A percentile compares a stretch with the other conserved stretches of the same genome.
Conservation (phyloP, 2,797 vertebrate species). For the Melanotaenia trifasciata region DNA sequence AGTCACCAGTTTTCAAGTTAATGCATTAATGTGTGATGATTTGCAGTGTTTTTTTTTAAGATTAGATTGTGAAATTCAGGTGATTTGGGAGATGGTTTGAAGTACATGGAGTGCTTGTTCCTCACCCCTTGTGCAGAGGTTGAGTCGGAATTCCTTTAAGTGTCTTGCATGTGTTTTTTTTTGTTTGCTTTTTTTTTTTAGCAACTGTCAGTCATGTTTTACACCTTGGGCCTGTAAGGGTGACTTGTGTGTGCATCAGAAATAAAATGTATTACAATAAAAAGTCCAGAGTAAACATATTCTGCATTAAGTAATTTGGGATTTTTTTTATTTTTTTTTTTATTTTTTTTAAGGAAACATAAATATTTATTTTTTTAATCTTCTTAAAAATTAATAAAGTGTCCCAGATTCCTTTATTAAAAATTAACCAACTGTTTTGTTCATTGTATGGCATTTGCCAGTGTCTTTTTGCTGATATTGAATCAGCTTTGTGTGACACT, state of each 20-base stretch:
- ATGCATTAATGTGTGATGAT: slow-evolving; percentile 60
- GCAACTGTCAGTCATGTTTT: slow-evolving; percentile 40
- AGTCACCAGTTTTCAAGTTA: slow-evolving; percentile 59
- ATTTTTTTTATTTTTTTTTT: slow-evolving; percentile 27
- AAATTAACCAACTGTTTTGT: slow-evolving; percentile 61
- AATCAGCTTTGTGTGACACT: slow-evolving; percentile 40
- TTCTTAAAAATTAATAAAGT: slow-evolving; percentile 47
- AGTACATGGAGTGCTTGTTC: slow-evolving; percentile 33
- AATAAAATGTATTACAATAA: slow-evolving; percentile 15
- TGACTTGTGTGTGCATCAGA: slow-evolving; percentile 6
- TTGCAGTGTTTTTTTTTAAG: slow-evolving; percentile 47
- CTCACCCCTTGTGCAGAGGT: slow-evolving; percentile 38
- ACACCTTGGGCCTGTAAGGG: slow-evolving; percentile 18
- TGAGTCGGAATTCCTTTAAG: slow-evolving; percentile 46
- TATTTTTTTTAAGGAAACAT: slow-evolving; percentile 28
- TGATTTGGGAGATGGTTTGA: slow-evolving; percentile 46
- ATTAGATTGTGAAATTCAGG: slow-evolving; percentile 54
- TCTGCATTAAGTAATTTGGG: slow-evolving; percentile 33
- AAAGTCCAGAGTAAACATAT: slow-evolving; percentile 27
- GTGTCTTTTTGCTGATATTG: slow-evolving; percentile 32
- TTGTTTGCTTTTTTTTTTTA: slow-evolving; percentile 27
- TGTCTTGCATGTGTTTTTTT: slow-evolving; percentile 33
- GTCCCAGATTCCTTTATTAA: slow-evolving; percentile 60
- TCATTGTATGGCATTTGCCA: slow-evolving; percentile 36
- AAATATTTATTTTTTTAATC: slow-evolving; percentile 23